Base-by-base conservation (phyloP, 1,140 invertebrate species). In the Pseudomyrmex dendroicus region DNA sequence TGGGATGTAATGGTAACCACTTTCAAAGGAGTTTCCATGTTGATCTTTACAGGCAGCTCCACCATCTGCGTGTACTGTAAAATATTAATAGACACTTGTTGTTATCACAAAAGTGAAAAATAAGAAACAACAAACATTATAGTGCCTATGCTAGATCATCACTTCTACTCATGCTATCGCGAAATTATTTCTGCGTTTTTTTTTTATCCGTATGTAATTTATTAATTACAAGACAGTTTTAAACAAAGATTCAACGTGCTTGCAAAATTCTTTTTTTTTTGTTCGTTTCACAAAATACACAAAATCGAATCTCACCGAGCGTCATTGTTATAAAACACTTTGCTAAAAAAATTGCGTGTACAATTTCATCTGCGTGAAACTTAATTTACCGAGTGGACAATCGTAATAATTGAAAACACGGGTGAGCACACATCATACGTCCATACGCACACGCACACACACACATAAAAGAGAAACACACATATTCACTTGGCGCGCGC, bases 1-100 rank as follows among this genome's bases (percentile, higher is more conserved):
- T 68, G 97, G 98, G 89, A 97, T 96, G 91, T 97, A 98, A 86
- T 97, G 96, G 85, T 97, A 94, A 62, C 97, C 97, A 88, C 94
- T 94, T 61, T 94, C 91, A 67, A 95, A 95, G 15, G 88, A 91
- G 68, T 94, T 91, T 61, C 95, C 95, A 89, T 95, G 93, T 64
- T 95, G 90, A 90, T 96, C 95, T 85, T 93, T 94, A 87, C 96
- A 96, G 8, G 94, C 92, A 72, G 91, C 94, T 86, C 91, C 91
- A 64, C 90, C 90, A 86, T 92, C 91, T 73, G 90, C 92, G 82
- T 89, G 85, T 84, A 90, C 94, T 94, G 80, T 68, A 83, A 35
- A 89, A 87, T 72, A 72, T 82, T n/a, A 61, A 80, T 0, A 46
- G 10, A 70, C 8, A 86, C 54, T 35, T 5, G 9, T 44, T 17